Conservation (phyloP, 2,113 vertebrate species). For the Boulengerochromis microlepis region DNA sequence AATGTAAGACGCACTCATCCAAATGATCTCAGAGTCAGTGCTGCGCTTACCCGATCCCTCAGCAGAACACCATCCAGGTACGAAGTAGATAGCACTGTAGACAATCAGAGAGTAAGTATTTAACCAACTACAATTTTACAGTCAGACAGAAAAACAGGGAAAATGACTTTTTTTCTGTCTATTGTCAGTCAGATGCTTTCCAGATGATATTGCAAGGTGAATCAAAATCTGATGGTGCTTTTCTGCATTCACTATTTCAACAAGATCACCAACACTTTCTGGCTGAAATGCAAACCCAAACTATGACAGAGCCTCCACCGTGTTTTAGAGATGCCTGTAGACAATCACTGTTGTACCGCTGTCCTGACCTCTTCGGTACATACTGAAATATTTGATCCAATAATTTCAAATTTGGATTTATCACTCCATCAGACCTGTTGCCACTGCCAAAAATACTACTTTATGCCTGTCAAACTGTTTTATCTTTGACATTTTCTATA, state of each 20-base stretch:
- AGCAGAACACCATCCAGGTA: neutral
- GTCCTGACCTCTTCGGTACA: neutral
- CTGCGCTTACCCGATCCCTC: accelerated
- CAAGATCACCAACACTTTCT: neutral
- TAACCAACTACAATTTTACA: neutral
- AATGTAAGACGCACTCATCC: neutral
- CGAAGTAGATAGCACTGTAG: neutral
- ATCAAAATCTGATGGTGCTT: neutral
- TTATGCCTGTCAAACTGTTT: neutral
- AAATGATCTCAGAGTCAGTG: neutral
- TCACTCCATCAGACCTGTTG: neutral
- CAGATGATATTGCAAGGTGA: neutral
- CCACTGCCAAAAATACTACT: neutral
- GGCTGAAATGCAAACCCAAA: neutral
- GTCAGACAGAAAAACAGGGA: neutral
- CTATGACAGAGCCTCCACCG: neutral
- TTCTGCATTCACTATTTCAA: neutral
- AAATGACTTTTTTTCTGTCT: accelerated
- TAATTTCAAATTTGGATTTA: neutral
- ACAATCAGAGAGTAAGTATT: neutral
- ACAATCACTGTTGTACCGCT: neutral
- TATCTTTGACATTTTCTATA: neutral
- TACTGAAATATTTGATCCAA: accelerated
- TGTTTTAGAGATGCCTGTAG: neutral
- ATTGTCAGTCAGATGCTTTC: accelerated